Evolutionary conservation across 2,888 invertebrate genomes (phyloP).

Genomic region (Protonemura montana): DNA sequence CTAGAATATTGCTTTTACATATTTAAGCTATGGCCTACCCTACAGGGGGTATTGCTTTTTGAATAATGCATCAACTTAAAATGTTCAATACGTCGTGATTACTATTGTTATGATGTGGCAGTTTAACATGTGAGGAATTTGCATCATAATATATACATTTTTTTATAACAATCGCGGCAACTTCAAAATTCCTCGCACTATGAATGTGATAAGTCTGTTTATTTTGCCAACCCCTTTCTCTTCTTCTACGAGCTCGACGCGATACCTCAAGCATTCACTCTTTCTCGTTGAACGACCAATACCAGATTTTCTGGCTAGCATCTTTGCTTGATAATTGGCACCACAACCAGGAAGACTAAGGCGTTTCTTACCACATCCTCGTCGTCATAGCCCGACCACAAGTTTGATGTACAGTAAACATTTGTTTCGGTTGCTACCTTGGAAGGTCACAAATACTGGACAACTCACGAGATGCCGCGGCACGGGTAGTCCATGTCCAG

Average conservation of each 20-base stretch:
- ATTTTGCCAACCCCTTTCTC: neutral
- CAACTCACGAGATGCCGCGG: neutral
- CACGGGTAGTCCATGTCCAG: neutral
- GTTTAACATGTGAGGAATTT: neutral
- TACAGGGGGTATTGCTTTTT: neutral
- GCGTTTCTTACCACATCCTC: neutral
- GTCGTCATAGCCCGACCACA: neutral
- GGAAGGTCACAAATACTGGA: neutral
- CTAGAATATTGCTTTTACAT: neutral
- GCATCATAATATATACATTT: neutral
- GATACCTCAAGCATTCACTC: neutral
- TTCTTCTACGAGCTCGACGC: neutral
- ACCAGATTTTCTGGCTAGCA: neutral
- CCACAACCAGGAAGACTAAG: neutral
- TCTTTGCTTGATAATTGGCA: neutral
- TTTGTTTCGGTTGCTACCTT: neutral
- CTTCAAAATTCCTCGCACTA: neutral
- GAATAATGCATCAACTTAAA: neutral
- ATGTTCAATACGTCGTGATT: no score
- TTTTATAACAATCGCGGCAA: neutral
- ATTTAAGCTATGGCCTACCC: neutral
- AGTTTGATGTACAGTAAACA: constrained; percentile 7
- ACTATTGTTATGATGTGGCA: no score
- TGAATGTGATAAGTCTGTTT: neutral
- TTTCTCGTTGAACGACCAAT: neutral